Evolutionary conservation across 2,797 vertebrate species (phyloP).

Genomic region (Carcharodon carcharias): DNA sequence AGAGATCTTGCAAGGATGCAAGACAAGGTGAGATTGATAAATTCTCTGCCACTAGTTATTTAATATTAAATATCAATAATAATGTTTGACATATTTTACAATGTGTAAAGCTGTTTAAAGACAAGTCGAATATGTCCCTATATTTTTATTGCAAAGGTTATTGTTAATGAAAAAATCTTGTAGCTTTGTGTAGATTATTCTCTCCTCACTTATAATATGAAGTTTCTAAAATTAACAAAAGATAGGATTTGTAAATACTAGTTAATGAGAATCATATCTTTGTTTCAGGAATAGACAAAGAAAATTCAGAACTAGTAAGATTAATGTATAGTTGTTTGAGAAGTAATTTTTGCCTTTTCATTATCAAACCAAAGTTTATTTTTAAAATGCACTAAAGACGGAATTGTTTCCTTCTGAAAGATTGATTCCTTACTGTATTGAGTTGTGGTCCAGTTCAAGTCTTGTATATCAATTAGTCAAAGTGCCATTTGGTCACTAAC

Average conservation of each 20-base stretch:
- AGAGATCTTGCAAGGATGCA: background rate
- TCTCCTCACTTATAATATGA: background rate
- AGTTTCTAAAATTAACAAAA: background rate
- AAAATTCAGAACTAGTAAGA: no score
- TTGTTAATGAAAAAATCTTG: background rate
- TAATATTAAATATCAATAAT: background rate
- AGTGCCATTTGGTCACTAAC: conserved; percentile 15
- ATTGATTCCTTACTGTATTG: conserved; percentile 20
- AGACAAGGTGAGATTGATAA: background rate
- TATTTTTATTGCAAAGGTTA: background rate
- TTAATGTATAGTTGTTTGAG: background rate
- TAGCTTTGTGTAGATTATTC: background rate
- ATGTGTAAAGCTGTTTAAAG: background rate
- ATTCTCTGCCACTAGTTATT: background rate
- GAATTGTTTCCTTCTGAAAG: background rate
- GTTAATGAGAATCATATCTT: background rate
- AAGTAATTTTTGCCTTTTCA: background rate
- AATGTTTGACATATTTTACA: background rate
- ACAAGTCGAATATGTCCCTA: background rate
- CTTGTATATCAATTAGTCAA: conserved; percentile 25
- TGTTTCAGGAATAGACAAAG: background rate
- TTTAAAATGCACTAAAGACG: background rate
- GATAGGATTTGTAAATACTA: background rate
- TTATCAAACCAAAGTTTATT: background rate
- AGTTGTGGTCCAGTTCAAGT: background rate